A percentile compares a stretch with the other conserved stretches of the same genome.
These are phyloP conservation scores for Catamblyrhynchus diadema DNA, from an alignment of 2,797 vertebrate genomes.

Conservation along the genomic window DNA sequence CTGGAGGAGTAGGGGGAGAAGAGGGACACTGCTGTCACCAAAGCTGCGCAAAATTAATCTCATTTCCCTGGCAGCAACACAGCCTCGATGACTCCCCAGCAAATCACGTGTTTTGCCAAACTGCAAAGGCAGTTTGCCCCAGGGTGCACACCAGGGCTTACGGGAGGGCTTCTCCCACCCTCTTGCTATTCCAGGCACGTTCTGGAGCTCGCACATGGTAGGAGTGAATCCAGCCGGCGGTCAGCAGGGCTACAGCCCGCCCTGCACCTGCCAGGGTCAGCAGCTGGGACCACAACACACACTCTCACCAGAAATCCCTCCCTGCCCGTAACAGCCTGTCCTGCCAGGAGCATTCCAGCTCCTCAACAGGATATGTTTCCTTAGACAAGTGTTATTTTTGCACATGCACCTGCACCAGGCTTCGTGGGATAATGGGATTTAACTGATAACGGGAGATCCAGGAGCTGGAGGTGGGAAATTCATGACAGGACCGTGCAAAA, in stretches of 20 bases:
- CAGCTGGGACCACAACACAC: not conserved
- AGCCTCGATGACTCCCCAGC: not conserved
- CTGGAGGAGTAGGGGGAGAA: not conserved
- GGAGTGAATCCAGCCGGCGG: not conserved
- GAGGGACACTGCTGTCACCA: not conserved
- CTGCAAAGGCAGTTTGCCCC: not conserved
- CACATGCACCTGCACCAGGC: not conserved
- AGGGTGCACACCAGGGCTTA: not conserved
- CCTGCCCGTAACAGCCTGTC: not conserved
- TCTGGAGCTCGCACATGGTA: not conserved
- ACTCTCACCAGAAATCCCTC: not conserved
- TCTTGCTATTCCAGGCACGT: conserved; percentile 27
- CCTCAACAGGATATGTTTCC: not conserved
- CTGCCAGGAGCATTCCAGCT: not conserved
- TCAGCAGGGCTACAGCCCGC: not conserved
- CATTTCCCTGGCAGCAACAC: not conserved
- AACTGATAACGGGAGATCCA: accelerated
- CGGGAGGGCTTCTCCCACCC: not conserved
- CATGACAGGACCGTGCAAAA: accelerated
- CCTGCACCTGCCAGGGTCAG: not conserved
- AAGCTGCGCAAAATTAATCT: not conserved
- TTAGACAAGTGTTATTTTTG: not conserved
- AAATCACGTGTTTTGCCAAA: not conserved
- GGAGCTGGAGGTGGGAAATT: not conserved
- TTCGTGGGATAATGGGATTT: accelerated